Base-by-base conservation (phyloP, 2,888 invertebrate genomes). In the Yponomeuta plumbellus region DNA sequence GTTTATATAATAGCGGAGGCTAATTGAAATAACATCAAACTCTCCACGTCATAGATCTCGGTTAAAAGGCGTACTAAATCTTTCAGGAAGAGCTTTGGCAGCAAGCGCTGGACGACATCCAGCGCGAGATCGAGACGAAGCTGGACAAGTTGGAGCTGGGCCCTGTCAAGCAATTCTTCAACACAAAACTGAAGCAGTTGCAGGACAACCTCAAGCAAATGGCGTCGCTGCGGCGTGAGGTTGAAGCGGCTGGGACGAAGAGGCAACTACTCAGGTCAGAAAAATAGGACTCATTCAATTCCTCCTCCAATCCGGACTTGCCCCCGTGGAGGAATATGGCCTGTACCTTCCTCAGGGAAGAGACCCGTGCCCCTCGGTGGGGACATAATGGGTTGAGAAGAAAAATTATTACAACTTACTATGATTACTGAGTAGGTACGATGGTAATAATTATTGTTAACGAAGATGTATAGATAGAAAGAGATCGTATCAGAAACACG, bases 161-260 rank as follows among this genome's bases (percentile, higher is more conserved):
- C 1, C 94, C 94, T 0, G 82, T 95, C 64, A 93, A 93, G 71
- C 94, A 94, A 2, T 94, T 94, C 80, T 92, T 95, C 73, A 92
- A 93, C 71, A 87, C 78, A 67, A 94, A 94, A 74, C 78, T 95
- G 67, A 91, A 91, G 70, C 81, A 86, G 34, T 77, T 95, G 58
- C 94, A 94, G 73, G 93, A 94, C 0, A 93, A 93, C 70, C 80
- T 95, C 63, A 94, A 93, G 73, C 85, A 92, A 61, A 85, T 95
- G 75, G 89, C 92, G 0, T 88, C 92, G 2, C 75, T 94, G 72
- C 92, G 93, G 66, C 86, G 89, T 44, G 94, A 94, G 66, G 93
- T 92, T 0, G 94, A 96, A 69, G 96, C 96, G 0, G 95, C 96
- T 4, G 96, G 95, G 4, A 93, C 94, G 1, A 95, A 94, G 79